These are phyloP conservation scores for Tigriopus japonicus DNA, from an alignment of 1,140 invertebrate species.

Conservation along the genomic window DNA sequence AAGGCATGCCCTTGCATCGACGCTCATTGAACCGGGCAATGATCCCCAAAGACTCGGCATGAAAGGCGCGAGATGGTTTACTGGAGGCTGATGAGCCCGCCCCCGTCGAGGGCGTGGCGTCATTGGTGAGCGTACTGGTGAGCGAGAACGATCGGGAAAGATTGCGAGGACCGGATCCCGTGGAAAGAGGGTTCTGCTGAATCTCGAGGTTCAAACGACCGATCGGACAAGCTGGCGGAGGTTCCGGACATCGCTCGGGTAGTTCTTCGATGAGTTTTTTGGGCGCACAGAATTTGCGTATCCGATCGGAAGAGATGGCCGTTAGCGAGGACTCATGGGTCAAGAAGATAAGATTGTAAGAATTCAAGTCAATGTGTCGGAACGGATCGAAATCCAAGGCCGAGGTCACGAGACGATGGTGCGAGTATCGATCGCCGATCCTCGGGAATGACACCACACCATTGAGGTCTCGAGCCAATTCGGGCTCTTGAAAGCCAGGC, in stretches of 20 bases:
- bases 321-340: conserved; percentile 9
- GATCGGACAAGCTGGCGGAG: not conserved
- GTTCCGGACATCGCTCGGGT: not conserved
- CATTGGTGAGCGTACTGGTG: not conserved
- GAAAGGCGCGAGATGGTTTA: not conserved
- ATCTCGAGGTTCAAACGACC: conserved; percentile 1
- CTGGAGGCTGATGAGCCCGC: not conserved
- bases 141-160: not conserved
- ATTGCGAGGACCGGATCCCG: no score
- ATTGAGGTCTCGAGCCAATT: no score
- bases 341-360: conserved; percentile 1
- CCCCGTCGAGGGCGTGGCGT: not conserved
- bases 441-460: not conserved
- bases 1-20: not conserved
- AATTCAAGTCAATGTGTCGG: conserved; percentile 5
- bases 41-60: not conserved
- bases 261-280: conserved; percentile 8
- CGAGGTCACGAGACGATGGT: not conserved
- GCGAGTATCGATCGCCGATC: no score
- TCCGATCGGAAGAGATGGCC: not conserved
- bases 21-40: conserved; percentile 8
- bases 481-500: not conserved
- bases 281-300: conserved; percentile 3
- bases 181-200: not conserved
- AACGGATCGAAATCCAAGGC: conserved; percentile 4